phyloP scores from a whole-genome alignment of 2,113 vertebrate genomes.

The Andinoacara biseriatus region DNA sequence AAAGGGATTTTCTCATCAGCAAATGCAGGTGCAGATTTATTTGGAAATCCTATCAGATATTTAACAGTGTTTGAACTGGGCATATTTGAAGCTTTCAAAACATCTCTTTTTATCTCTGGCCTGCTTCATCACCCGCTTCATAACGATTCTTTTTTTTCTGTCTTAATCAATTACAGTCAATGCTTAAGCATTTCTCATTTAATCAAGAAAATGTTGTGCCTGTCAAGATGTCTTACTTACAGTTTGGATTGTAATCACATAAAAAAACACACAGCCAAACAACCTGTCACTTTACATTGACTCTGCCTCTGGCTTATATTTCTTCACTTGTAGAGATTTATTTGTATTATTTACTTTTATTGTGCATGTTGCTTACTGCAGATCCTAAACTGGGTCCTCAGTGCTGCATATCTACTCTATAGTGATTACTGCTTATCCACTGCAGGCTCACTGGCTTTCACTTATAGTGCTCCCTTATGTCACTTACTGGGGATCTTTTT shows the following conservation, averaged over 20 bases:
- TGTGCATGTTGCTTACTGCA: background rate
- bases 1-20: background rate
- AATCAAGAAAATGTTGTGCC: background rate
- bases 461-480: background rate
- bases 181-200: background rate
- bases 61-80: background rate
- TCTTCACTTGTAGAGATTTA: background rate
- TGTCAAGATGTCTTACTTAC: background rate
- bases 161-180: background rate
- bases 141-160: background rate
- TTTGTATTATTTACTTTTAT: background rate
- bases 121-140: background rate
- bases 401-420: background rate
- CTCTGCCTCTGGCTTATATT: background rate
- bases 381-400: background rate
- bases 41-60: background rate
- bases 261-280: background rate
- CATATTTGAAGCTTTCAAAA: slow-evolving; percentile 1
- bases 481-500: slow-evolving; percentile 1
- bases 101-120: background rate
- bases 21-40: slow-evolving; percentile 4
- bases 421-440: background rate
- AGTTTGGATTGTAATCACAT: background rate
- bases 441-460: slow-evolving; percentile 12
- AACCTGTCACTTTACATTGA: background rate